Base-by-base conservation (phyloP, 2,888 invertebrate genomes). In the Orthonychiurus folsomi region DNA sequence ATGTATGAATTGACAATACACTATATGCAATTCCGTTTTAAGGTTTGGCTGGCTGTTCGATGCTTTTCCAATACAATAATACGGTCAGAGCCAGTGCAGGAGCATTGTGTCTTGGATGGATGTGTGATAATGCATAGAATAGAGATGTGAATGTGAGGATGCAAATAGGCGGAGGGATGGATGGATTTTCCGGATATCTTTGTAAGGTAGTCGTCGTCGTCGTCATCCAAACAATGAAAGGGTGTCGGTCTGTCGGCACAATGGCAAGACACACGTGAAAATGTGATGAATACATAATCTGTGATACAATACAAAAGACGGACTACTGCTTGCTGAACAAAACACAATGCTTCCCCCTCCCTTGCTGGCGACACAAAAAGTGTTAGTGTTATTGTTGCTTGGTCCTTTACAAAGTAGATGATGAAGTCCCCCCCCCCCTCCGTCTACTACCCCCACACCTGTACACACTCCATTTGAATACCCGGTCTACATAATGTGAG, bases 211-310 rank as follows among this genome's bases (percentile, higher is more conserved):
- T 37, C 9, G 37, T n/a, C n/a, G n/a, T n/a, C n/a, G n/a, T n/a
- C n/a, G n/a, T n/a, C n/a, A n/a, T n/a, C n/a, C 37, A 37, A 37
- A 37, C 37, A 37, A 37, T 37, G 37, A n/a, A n/a, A 37, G 37
- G 37, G 37, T 37, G 37, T 37, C 37, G 37, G 37, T 15, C 9
- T 37, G 37, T 37, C 37, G 37, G 37, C 37, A 37, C 37, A 37
- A 37, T 37, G 37, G 37, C 37, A 37, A 37, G 37, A 37, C 37
- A 37, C 37, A 37, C 37, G 37, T 37, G 37, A 37, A 37, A 37
- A 37, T 37, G 37, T 37, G 37, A 37, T 37, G 37, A 37, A 37
- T 37, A 37, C 37, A 37, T 37, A 37, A 37, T 37, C 37, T 37
- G 37, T 37, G 37, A 37, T 37, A 37, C 37, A 37, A 37, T 37